phyloP scores from a whole-genome alignment of 2,888 invertebrate genomes.

The Parthenolecanium corni region DNA sequence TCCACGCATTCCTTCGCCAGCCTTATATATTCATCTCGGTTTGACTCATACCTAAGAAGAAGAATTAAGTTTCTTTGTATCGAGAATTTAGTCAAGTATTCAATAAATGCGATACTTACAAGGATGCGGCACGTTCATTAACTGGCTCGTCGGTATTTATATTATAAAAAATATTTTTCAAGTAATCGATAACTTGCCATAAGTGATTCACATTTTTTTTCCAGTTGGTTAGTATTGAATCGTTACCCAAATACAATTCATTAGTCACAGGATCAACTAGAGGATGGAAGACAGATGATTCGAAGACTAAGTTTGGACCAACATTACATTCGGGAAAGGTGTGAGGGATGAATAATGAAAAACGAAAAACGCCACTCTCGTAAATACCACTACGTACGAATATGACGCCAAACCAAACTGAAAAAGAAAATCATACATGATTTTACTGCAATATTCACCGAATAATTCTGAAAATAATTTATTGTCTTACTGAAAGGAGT shows the following conservation, averaged over 20 bases:
- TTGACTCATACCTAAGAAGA: slow-evolving; percentile 52
- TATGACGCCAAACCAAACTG: slow-evolving; percentile 84
- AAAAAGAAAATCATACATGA: slow-evolving; percentile 36
- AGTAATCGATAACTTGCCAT: slow-evolving; percentile 80
- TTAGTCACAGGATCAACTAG: slow-evolving; percentile 65
- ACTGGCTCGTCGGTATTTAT: slow-evolving; percentile 56
- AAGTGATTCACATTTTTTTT: slow-evolving; percentile 68
- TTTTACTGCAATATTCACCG: slow-evolving; percentile 30
- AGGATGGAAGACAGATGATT: slow-evolving; percentile 77
- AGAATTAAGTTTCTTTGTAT: slow-evolving; percentile 24
- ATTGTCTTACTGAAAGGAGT: slow-evolving; percentile 70
- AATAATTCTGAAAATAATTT: slow-evolving; percentile 32
- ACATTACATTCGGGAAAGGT: slow-evolving; percentile 69
- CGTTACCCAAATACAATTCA: slow-evolving; percentile 61
- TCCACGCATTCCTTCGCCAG: slow-evolving; percentile 59
- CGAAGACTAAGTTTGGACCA: slow-evolving; percentile 72
- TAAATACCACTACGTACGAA: slow-evolving; percentile 81
- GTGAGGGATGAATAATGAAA: slow-evolving; percentile 72
- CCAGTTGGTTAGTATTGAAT: slow-evolving; percentile 69
- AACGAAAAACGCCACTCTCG: slow-evolving; percentile 81
- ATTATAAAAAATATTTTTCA: slow-evolving; percentile 70
- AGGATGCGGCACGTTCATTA: slow-evolving; percentile 57
- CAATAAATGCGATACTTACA: slow-evolving; percentile 43
- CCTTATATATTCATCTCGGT: slow-evolving; percentile 57
- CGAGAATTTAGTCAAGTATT: slow-evolving; percentile 12